Base-by-base conservation (phyloP, 2,113 vertebrate genomes). In the Macquaria australasica region DNA sequence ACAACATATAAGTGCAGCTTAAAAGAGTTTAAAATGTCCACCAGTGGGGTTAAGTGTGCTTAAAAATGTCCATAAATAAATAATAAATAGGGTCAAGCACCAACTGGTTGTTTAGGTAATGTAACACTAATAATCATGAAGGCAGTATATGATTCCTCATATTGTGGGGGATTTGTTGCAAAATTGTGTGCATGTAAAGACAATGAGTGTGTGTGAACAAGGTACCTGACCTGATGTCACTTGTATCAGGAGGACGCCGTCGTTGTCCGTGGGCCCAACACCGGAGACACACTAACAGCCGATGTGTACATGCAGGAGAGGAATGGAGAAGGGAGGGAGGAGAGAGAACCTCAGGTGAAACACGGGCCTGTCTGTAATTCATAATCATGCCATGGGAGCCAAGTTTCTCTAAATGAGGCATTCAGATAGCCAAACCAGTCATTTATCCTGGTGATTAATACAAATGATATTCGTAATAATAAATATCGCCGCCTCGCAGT, bases 361-460 rank as follows among this genome's bases (percentile, higher is more conserved):
- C 96, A 96, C 96, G 95, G 95, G 94, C 95, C 96, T 96, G 97
- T 96, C 95, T 97, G 97, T 98, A 97, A 99, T 99, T 99, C 99
- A 99, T 99, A 99, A 99, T 97, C 96, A 96, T 98, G 98, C 99
- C 98, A 98, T 96, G 96, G 96, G 95, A 98, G 97, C 97, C 97
- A 98, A 97, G 97, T 99, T 98, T 97, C 97, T 97, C 97, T 98
- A 99, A 99, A 99, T 99, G 98, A 99, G 98, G 97, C 98, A 98
- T 98, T 98, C 98, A 98, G 97, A 99, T 98, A 96, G 97, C 97
- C 97, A 98, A 97, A 99, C 95, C 97, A 98, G 96, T 99, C 97
- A 98, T 99, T 99, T 99, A 98, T 99, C 97, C 97, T 97, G 96
- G 97, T 98, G 98, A 99, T 99, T 99, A 99, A 99, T 99, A 99